These are phyloP conservation scores for Sebastes nivosus DNA, from an alignment of 2,797 vertebrate species.

Conservation along the genomic window DNA sequence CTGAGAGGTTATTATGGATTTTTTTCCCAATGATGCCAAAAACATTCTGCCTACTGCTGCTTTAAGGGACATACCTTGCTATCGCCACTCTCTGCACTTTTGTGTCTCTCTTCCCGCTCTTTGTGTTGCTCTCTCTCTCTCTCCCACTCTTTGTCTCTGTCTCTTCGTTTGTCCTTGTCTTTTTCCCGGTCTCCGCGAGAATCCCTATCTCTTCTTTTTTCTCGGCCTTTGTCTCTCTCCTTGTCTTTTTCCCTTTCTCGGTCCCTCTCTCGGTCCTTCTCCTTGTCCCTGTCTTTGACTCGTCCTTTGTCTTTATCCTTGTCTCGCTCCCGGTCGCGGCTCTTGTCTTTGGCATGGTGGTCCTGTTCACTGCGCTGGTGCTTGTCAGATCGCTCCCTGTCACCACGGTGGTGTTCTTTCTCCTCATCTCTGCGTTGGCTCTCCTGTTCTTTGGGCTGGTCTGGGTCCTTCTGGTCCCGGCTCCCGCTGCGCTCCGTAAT, in stretches of 20 bases:
- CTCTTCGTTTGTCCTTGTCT: conserved; percentile 74
- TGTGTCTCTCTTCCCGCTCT: conserved; percentile 72
- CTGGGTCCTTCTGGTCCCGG: conserved; percentile 82
- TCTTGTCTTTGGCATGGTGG: conserved; percentile 73
- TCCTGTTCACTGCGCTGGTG: conserved; percentile 74
- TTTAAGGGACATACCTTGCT: conserved; percentile 81
- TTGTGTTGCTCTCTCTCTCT: conserved; percentile 62
- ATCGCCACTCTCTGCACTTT: conserved; percentile 70
- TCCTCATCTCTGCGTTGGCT: conserved; percentile 79
- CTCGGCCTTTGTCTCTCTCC: conserved; percentile 63
- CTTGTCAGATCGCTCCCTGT: conserved; percentile 74
- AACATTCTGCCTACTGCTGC: too few species aligned
- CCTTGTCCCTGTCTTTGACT: conserved; percentile 57
- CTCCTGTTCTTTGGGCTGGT: conserved; percentile 81
- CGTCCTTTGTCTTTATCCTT: conserved; percentile 63
- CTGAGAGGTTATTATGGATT: too few species aligned
- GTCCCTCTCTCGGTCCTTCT: conserved; percentile 50
- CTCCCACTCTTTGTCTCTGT: conserved; percentile 65
- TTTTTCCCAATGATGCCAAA: too few species aligned
- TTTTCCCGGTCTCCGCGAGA: conserved; percentile 70
- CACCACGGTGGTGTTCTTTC: conserved; percentile 74
- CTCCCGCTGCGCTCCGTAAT: conserved; percentile 84
- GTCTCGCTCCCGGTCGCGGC: conserved; percentile 70
- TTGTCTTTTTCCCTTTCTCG: conserved; percentile 31
- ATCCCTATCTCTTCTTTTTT: conserved; percentile 65